Percentiles rank a stretch among this genome's conserved stretches.
Conservation (phyloP, 2,797 vertebrate genomes). For the Erpetoichthys calabaricus region DNA sequence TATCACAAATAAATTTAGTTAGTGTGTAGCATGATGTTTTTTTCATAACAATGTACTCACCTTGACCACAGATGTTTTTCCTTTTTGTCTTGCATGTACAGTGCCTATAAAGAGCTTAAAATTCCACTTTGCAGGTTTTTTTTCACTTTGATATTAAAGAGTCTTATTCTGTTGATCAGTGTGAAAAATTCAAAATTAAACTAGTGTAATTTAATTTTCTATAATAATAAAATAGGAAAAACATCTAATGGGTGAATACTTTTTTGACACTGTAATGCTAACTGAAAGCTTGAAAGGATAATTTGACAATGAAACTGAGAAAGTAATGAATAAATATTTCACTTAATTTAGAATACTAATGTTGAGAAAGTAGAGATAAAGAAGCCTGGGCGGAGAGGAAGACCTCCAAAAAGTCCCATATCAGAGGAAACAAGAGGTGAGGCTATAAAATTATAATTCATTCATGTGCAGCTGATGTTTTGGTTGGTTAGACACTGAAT, state of each 20-base stretch:
- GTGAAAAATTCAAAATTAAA: no score
- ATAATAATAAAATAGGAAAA: slow-evolving; percentile 46
- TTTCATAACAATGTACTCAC: no score
- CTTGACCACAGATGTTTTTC: no score
- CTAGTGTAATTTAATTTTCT: slow-evolving; percentile 10
- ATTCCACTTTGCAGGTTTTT: no score
- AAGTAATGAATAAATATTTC: slow-evolving; percentile 18
- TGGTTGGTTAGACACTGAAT: no score
- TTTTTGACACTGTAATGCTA: slow-evolving; percentile 30
- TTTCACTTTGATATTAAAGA: no score
- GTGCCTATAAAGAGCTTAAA: no score
- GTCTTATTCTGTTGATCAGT: no score
- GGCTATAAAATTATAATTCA: not conserved
- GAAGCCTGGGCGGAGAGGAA: slow-evolving; percentile 30
- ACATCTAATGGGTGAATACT: slow-evolving; percentile 50
- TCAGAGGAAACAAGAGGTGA: slow-evolving; percentile 3
- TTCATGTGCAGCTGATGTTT: no score
- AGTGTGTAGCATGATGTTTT: no score
- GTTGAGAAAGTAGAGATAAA: slow-evolving; percentile 32
- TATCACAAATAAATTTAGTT: no score
- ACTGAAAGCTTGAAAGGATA: slow-evolving; percentile 32
- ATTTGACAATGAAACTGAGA: slow-evolving; percentile 13
- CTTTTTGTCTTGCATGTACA: no score
- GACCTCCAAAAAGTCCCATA: slow-evolving; percentile 23
- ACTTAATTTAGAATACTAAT: slow-evolving; percentile 35